Conservation (phyloP, 1,140 invertebrate genomes). For the Monomorium pharaonis region DNA sequence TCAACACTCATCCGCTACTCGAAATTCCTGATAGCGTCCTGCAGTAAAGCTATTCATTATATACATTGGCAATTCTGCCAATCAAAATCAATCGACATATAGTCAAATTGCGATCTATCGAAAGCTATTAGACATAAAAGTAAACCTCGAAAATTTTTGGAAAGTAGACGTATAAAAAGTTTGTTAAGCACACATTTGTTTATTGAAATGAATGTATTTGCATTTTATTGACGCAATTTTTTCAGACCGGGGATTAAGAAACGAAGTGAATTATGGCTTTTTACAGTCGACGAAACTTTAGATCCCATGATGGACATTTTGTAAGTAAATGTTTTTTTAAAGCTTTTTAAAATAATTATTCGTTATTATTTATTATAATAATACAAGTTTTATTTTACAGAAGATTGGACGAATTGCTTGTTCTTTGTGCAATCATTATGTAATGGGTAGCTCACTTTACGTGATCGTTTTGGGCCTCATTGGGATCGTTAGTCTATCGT, state of each 20-base stretch:
- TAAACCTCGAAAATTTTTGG: constrained; percentile 1
- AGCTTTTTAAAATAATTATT: constrained; percentile 32
- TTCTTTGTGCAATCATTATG: constrained; percentile 78
- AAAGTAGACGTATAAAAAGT: not conserved
- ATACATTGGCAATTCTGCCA: too few relatives aligned
- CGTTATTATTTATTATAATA: not conserved
- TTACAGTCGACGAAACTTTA: constrained; percentile 65
- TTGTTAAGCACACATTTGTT: not conserved
- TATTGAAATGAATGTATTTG: not conserved
- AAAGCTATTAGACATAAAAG: not conserved
- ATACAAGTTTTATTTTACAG: constrained; percentile 68
- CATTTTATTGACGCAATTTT: not conserved
- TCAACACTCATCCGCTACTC: too few relatives aligned
- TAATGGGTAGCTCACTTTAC: constrained; percentile 80
- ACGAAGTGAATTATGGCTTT: constrained; percentile 66
- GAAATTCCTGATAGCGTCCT: too few relatives aligned
- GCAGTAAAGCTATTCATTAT: too few relatives aligned
- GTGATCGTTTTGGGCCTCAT: constrained; percentile 81
- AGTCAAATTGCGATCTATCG: constrained; percentile 1
- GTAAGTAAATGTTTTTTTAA: constrained; percentile 25
- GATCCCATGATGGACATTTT: constrained; percentile 32
- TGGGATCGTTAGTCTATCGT: constrained; percentile 83
- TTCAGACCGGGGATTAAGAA: not conserved
- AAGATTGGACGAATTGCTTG: constrained; percentile 76
- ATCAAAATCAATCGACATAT: constrained; percentile 7